phyloP scores from a whole-genome alignment of 2,888 invertebrate genomes.

The Galeruca laticollis region DNA sequence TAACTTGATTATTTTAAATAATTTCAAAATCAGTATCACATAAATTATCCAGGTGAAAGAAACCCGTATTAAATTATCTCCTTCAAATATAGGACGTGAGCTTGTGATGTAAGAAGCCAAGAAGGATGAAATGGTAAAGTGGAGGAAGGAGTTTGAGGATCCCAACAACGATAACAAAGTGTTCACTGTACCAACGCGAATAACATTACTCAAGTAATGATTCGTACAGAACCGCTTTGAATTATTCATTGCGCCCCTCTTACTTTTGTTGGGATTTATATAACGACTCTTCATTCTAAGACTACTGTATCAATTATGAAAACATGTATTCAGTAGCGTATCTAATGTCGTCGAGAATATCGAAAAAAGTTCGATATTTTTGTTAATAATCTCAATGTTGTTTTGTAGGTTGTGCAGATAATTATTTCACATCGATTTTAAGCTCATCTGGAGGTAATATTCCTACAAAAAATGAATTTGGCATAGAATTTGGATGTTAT shows the following conservation, averaged over 20 bases:
- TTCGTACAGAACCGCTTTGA: conserved; percentile 64
- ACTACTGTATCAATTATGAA: conserved; percentile 47
- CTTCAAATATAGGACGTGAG: neutral
- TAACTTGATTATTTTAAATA: too few relatives aligned
- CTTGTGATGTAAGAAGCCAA: neutral
- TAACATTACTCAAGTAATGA: conserved; percentile 66
- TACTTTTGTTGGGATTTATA: conserved; percentile 51
- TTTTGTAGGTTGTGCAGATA: too few relatives aligned
- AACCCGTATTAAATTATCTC: too few relatives aligned
- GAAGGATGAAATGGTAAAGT: conserved; percentile 13
- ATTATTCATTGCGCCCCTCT: conserved; percentile 63
- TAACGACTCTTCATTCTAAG: conserved; percentile 51
- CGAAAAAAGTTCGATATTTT: too few relatives aligned
- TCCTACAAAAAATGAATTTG: too few relatives aligned
- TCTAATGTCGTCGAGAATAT: too few relatives aligned
- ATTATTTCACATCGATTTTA: too few relatives aligned
- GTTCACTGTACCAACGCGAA: conserved; percentile 62
- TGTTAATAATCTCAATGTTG: too few relatives aligned
- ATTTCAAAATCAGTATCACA: too few relatives aligned
- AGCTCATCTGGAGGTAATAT: too few relatives aligned
- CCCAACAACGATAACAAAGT: conserved; percentile 62
- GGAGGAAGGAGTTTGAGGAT: conserved; percentile 23
- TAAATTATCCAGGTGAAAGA: neutral
- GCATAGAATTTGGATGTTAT: too few relatives aligned
- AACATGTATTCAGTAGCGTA: conserved; percentile 23